Evolutionary conservation across 2,888 invertebrate species (phyloP).

Genomic region (Nebria salina): DNA sequence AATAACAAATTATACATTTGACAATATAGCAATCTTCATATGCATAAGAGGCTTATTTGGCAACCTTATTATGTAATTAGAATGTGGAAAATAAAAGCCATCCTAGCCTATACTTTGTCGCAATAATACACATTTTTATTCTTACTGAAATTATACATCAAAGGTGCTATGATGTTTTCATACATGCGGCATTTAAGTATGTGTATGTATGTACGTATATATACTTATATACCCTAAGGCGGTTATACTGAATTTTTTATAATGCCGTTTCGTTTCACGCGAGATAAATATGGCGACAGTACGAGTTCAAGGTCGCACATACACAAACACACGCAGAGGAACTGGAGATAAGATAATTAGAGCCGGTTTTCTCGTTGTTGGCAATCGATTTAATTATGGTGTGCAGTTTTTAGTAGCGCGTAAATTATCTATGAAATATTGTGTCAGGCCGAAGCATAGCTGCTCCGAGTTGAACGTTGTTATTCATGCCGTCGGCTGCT

Average conservation of each 20-base stretch:
- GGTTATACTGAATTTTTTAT: slow-evolving; percentile 2
- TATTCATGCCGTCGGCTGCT: slow-evolving; percentile 8
- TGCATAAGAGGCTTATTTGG: neutral
- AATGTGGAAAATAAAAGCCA: neutral
- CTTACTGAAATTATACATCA: neutral
- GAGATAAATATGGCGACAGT: slow-evolving; percentile 36
- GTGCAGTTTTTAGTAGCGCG: slow-evolving; percentile 43
- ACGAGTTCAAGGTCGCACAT: slow-evolving; percentile 36
- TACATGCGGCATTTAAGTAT: neutral
- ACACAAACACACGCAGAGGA: slow-evolving; percentile 9
- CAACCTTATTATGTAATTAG: neutral
- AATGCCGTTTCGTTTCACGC: slow-evolving; percentile 12
- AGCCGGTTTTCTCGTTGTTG: slow-evolving; percentile 36
- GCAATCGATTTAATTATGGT: slow-evolving; percentile 44
- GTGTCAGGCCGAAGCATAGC: slow-evolving; percentile 27
- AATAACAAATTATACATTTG: too few species aligned
- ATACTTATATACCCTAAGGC: neutral
- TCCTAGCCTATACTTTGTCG: neutral
- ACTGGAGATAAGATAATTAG: slow-evolving; percentile 41
- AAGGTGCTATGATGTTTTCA: neutral
- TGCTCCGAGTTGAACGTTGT: neutral
- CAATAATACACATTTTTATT: neutral
- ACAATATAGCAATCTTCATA: too few species aligned
- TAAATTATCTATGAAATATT: slow-evolving; percentile 45
- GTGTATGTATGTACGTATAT: neutral